These are phyloP conservation scores for Pygocentrus nattereri DNA, from an alignment of 2,797 vertebrate genomes.

Conservation along the genomic window DNA sequence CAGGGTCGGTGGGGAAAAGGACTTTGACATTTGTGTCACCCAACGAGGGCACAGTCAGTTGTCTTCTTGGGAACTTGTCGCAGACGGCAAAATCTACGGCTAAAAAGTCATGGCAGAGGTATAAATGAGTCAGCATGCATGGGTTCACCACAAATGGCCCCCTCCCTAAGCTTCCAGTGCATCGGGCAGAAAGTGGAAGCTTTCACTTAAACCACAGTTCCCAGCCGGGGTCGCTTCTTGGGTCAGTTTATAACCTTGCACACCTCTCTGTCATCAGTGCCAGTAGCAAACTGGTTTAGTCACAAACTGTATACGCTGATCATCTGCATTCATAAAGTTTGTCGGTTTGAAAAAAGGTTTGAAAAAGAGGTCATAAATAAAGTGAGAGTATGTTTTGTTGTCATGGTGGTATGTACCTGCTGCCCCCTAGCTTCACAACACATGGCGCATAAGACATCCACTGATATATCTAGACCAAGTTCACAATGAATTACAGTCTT, in stretches of 20 bases:
- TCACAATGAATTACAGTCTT: too few species aligned
- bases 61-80: background rate
- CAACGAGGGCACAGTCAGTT: background rate
- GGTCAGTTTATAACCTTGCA: too few species aligned
- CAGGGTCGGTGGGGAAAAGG: background rate
- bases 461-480: too few species aligned
- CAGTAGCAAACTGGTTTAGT: background rate
- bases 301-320: background rate
- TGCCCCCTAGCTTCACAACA: too few species aligned
- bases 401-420: too few species aligned
- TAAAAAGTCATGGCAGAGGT: background rate
- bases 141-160: conserved; percentile 10
- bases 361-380: background rate
- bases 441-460: too few species aligned
- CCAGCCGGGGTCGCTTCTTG: too few species aligned
- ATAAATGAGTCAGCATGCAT: conserved; percentile 2
- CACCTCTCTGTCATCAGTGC: background rate
- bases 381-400: too few species aligned
- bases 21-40: background rate
- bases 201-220: conserved; percentile 12
- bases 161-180: background rate
- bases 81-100: background rate
- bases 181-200: background rate
- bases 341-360: too few species aligned
- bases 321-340: too few species aligned